Base-by-base conservation (phyloP, 2,113 vertebrate genomes). In the Corvus cornix region DNA sequence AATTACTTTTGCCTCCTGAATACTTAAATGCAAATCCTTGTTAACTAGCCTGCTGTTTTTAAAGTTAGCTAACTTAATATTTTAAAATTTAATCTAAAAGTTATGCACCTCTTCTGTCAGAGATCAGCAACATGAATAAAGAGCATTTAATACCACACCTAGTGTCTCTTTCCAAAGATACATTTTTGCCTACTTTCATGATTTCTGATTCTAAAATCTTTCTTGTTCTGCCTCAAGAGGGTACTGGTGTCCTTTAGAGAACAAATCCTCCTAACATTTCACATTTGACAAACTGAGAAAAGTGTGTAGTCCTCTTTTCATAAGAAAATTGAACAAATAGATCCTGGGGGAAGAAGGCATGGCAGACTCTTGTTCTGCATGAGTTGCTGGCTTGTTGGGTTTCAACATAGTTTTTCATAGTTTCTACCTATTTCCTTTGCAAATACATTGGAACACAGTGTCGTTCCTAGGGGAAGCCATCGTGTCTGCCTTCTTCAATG, bases 201-300 rank as follows among this genome's bases (percentile, higher is more conserved):
- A 56, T 92, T 89, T 93, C n/a, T 83, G 30, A 9, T 84, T 43
- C 70, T 89, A 85, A 91, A 76, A 84, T 79, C 35, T 95, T 60
- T 39, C 48, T 86, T 87, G 35, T 56, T 95, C 68, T 81, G 14
- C 37, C 92, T 93, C 86, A 74, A 72, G 79, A 84, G 79, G 43
- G 55, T 90, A 74, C 16, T 77, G 60, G 52, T 75, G 55, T 80
- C 68, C 51, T 93, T 95, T 75, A 0, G 6, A 91, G 66, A 75
- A 76, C 75, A 87, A 87, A 79, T 76, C n/a, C 18, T 83, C 72
- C 67, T 62, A 58, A 84, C 16, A 5, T 66, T 46, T 90, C 82
- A 58, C 49, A 63, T 80, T 75, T 95, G 63, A 63, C 69, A 73
- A 88, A 86, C n/a, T 58, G 30, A 74, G 63, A 63, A 46, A 93